Conservation (phyloP, 2,888 invertebrate species). For the Cataglyphis altisquamis region DNA sequence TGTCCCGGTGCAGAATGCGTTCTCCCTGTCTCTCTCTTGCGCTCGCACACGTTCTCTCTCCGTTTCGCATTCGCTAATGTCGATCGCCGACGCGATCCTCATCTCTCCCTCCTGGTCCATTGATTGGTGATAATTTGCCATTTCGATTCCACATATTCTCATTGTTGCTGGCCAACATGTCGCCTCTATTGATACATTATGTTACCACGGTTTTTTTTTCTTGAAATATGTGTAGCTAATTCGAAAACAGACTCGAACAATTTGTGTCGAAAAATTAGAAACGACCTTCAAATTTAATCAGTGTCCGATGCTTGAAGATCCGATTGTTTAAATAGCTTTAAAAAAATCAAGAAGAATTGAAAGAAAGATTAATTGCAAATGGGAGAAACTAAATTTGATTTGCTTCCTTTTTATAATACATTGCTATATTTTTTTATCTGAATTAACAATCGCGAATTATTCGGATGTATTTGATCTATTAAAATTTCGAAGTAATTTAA, state of each 20-base stretch:
- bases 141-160: slow-evolving; percentile 67
- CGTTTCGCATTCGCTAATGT: slow-evolving; percentile 25
- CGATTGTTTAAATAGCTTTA: background rate
- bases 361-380: background rate
- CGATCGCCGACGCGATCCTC: background rate
- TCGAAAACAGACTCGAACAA: background rate
- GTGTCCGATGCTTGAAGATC: background rate
- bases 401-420: background rate
- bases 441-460: background rate
- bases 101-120: slow-evolving; percentile 55
- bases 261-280: background rate
- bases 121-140: slow-evolving; percentile 75
- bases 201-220: background rate
- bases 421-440: background rate
- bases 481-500: background rate
- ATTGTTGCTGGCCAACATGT: slow-evolving; percentile 35
- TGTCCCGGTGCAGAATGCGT: slow-evolving; percentile 72
- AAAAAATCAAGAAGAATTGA: background rate
- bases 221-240: background rate
- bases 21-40: slow-evolving; percentile 46
- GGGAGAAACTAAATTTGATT: background rate
- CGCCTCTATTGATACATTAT: background rate
- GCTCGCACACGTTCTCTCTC: slow-evolving; percentile 9
- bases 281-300: background rate
- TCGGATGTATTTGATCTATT: background rate